phyloP scores from a whole-genome alignment of 1,140 invertebrate genomes.

The Cardiocondyla obscurior region DNA sequence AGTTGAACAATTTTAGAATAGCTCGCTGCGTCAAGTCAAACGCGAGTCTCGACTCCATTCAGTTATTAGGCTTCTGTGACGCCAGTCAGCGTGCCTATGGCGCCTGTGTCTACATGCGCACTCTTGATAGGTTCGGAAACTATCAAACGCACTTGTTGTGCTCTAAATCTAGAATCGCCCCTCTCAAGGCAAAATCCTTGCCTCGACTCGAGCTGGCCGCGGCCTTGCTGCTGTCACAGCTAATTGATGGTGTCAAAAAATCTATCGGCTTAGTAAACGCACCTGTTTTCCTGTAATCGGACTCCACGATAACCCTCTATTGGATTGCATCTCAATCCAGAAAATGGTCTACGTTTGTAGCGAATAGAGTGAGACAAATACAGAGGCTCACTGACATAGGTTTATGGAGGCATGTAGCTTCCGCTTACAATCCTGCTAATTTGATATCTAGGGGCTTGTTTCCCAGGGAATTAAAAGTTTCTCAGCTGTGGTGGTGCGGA shows the following conservation, averaged over 20 bases:
- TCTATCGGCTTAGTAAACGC: background rate
- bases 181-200: background rate
- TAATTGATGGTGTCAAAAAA: background rate
- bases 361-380: background rate
- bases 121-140: fast-evolving
- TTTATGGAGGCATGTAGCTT: background rate
- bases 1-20: background rate
- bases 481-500: background rate
- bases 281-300: background rate
- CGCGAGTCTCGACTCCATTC: background rate
- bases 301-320: background rate
- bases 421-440: background rate
- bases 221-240: background rate
- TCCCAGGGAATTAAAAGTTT: background rate
- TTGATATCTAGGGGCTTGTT: background rate
- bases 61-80: background rate
- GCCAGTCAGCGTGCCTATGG: background rate
- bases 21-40: background rate
- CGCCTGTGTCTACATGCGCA: background rate
- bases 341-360: background rate
- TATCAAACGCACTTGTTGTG: background rate
- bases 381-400: background rate
- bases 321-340: background rate
- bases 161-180: background rate
- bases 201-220: background rate